Base-by-base conservation (phyloP, 2,113 vertebrate species). In the Scatophagus argus region DNA sequence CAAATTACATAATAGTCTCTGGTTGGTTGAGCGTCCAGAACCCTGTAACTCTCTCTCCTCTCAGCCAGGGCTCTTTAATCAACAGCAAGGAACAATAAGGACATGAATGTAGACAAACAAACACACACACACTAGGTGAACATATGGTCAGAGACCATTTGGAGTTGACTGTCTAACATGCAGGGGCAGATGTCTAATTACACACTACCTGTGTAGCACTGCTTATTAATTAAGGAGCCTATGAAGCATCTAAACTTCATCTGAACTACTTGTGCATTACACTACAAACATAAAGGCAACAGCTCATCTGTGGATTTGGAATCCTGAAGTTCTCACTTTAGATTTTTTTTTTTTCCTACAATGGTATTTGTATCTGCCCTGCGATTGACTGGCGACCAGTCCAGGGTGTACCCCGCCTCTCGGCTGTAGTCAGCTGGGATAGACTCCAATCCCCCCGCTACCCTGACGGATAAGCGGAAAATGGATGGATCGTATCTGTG, bases 151-250 rank as follows among this genome's bases (percentile, higher is more conserved):
- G 47, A 52, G 54, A 64, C 36, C 41, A 82, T 64, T 61, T 72
- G 8, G 69, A 59, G 71, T 38, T 49, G 61, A 59, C 46, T 77
- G 49, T 51, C 39, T 31, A 46, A 79, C 63, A 84, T 56, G 38
- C 34, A 38, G 31, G 29, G 66, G 44, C 63, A 75, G 29, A 62
- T 76, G 78, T 80, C 58, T 75, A 69, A 76, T 63, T 68, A 47
- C 39, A 0, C 29, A 58, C 36, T 8, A 38, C 36, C 13, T 5
- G 43, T 4, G 1, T 17, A 25, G 36, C 38, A 32, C 12, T 71
- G 23, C 19, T 41, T 43, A 51, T 47, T 69, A 70, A 79, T 78
- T 65, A 73, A 31, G 32, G 44, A 59, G 17, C 38, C 56, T 39
- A 16, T 38, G 16, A 74, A 81, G 63, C 47, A 55, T 76, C 63